These are phyloP conservation scores for Exephanes ischioxanthus DNA, from an alignment of 2,888 invertebrate species.

Conservation along the genomic window DNA sequence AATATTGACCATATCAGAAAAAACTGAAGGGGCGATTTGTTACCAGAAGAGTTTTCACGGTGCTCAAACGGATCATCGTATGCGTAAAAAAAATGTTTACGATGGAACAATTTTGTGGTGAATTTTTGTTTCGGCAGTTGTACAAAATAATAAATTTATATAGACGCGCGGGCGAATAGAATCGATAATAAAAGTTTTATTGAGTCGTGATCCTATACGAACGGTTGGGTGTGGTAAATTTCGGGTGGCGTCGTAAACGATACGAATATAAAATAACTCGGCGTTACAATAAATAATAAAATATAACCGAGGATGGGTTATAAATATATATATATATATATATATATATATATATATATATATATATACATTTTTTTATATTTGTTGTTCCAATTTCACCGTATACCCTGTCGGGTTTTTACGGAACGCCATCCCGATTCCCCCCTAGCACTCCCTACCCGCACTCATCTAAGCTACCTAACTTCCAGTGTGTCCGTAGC, in stretches of 20 bases:
- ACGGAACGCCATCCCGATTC: no score
- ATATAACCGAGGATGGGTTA: conserved; percentile 5
- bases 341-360: neutral
- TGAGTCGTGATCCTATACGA: neutral
- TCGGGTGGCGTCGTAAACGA: conserved; percentile 3
- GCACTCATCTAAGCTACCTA: no score
- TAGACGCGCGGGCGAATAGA: neutral
- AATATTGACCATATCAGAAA: neutral
- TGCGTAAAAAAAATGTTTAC: neutral
- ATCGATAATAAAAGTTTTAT: conserved; percentile 1
- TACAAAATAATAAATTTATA: neutral
- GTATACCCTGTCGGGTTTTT: no score
- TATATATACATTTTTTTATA: neutral
- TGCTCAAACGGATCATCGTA: neutral
- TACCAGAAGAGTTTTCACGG: neutral
- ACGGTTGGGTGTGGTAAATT: neutral
- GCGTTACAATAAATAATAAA: conserved; percentile 26
- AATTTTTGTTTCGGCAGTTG: neutral
- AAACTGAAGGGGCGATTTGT: neutral
- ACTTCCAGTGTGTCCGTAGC: no score
- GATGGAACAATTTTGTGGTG: neutral
- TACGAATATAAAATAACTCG: neutral
- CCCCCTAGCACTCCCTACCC: no score
- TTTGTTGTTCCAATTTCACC: no score
- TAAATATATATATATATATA: neutral